These are phyloP conservation scores for Troilus luridus DNA, from an alignment of 2,888 invertebrate genomes.

Conservation along the genomic window DNA sequence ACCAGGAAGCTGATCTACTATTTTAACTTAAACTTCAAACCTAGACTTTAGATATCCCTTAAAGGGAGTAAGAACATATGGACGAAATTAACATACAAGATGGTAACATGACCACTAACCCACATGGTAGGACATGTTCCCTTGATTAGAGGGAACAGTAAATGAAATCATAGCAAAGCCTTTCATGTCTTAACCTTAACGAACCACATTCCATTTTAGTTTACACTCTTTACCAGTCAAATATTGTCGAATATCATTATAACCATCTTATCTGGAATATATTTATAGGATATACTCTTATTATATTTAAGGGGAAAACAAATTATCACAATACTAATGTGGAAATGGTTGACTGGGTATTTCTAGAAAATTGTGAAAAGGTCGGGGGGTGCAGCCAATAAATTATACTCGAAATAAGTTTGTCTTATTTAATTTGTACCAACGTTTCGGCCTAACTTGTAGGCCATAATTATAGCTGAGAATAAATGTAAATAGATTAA, in stretches of 20 bases:
- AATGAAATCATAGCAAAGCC: slow-evolving; percentile 7
- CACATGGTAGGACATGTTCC: background rate
- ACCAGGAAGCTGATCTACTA: too few relatives aligned
- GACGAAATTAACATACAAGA: background rate
- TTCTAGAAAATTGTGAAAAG: too few relatives aligned
- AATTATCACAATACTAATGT: too few relatives aligned
- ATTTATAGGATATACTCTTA: too few relatives aligned
- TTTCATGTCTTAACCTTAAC: background rate
- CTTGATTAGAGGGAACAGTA: slow-evolving; percentile 26
- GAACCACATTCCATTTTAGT: background rate
- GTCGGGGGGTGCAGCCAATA: too few relatives aligned
- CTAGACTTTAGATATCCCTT: background rate
- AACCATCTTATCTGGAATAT: background rate
- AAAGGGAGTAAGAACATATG: background rate
- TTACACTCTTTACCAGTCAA: background rate
- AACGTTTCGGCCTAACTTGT: too few relatives aligned
- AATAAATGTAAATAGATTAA: too few relatives aligned
- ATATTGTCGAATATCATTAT: background rate
- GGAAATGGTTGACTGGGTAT: too few relatives aligned
- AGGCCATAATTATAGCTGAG: too few relatives aligned
- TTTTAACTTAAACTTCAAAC: background rate
- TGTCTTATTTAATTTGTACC: too few relatives aligned
- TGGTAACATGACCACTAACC: background rate
- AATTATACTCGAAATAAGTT: too few relatives aligned
- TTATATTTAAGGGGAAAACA: too few relatives aligned